Conservation (phyloP, 1,140 invertebrate species). For the Papilio machaon region DNA sequence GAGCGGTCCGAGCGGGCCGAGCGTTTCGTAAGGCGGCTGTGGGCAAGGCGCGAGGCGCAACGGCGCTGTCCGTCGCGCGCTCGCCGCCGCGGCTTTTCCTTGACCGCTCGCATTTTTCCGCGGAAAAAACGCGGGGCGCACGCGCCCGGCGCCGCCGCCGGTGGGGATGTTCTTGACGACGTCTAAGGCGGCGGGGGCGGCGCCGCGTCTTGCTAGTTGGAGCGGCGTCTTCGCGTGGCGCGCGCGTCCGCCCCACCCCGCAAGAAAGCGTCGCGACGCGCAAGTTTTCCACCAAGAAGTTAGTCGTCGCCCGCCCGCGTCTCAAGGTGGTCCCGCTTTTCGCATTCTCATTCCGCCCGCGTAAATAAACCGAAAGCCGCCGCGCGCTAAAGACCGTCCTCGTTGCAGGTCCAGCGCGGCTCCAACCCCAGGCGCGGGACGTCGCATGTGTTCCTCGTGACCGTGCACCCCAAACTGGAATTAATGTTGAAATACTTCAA, state of each 20-base stretch:
- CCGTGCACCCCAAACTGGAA: conserved; percentile 75
- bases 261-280: conserved; percentile 78
- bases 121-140: conserved; percentile 79
- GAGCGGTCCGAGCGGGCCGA: conserved; percentile 67
- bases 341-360: conserved; percentile 61
- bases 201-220: conserved; percentile 80
- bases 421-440: conserved; percentile 56
- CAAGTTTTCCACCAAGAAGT: conserved; percentile 81
- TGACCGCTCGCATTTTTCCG: conserved; percentile 79
- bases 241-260: conserved; percentile 79
- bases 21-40: conserved; percentile 59
- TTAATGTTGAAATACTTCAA: conserved; percentile 82
- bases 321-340: conserved; percentile 77
- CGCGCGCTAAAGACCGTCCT: conserved; percentile 53
- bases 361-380: conserved; percentile 48
- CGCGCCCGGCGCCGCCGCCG: conserved; percentile 68
- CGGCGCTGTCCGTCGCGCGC: conserved; percentile 51
- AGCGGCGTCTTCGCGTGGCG: conserved; percentile 77
- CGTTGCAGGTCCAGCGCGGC: conserved; percentile 63
- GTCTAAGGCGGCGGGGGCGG: conserved; percentile 80
- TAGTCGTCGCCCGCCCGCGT: conserved; percentile 80
- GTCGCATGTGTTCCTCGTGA: conserved; percentile 73
- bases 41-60: conserved; percentile 48
- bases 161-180: conserved; percentile 79
- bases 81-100: conserved; percentile 72